Base-by-base conservation (phyloP, 2,113 vertebrate species). In the Cynocephalus volans region DNA sequence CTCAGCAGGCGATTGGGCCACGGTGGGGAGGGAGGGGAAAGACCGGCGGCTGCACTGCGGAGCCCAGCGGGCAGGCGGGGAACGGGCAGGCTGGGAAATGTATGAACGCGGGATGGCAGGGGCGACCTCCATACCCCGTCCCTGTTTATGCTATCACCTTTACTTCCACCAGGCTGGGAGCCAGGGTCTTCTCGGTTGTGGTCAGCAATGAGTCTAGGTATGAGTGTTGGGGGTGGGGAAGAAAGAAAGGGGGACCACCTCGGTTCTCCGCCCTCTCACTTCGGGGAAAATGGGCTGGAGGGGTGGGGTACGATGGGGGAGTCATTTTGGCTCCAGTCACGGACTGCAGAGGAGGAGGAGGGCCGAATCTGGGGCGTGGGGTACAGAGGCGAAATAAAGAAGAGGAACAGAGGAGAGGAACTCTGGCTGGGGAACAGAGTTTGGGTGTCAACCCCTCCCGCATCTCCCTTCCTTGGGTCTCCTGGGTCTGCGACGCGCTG, bases 171-270 rank as follows among this genome's bases (percentile, higher is more conserved):
- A 11, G 77, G 56, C 95, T 84, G 92, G 65, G 81, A 95, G 50
- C 76, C 84, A 90, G 92, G 79, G 48, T 72, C 56, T 83, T 56
- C 90, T 95, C 73, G 31, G 33, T 50, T 79, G 56, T 83, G 65
- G 83, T n/a, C 81, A 87, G 87, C 95, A 41, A 95, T 97, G 97
- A 97, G 96, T 93, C 95, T 98, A 81, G 96, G 96, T 97, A 95
- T 79, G 98, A 93, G 58, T 26, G 92, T 56, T 85, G 31, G 95
- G 95, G 97, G 96, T 80, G 89, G 33, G 73, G 60, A 23, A 83
- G 76, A 31, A 15, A n/a, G 60, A 17, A 1, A 45, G 50, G 17
- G 96, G 98, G 98, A 94, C 96, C 98, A 98, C 97, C 90, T 98
- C 72, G 73, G 95, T 97, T 94, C 56, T 92, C 72, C 12, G 15